Base-by-base conservation (phyloP, 2,797 vertebrate species). In the Naso thynnoides region DNA sequence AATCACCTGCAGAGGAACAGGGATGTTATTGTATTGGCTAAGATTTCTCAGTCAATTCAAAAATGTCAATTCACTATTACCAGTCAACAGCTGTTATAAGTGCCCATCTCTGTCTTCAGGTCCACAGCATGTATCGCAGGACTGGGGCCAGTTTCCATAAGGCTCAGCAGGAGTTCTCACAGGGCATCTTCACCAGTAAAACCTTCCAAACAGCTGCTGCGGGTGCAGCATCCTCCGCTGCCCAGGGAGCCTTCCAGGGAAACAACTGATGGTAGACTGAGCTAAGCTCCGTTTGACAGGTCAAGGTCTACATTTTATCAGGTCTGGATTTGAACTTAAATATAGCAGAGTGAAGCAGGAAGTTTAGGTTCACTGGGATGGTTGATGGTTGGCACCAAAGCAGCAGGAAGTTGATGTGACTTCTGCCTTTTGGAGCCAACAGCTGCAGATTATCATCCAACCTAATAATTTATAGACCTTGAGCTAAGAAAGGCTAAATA, bases 101-200 rank as follows among this genome's bases (percentile, higher is more conserved):
- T 33, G 8, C 8, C 1, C 9, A 18, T 16, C 16, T 19, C 18
- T 45, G 14, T 41, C 47, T 5, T 24, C 86, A 99, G 98, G 97
- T 98, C 45, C 98, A 99, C 45, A 93, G 96, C 61, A 82, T 96
- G 77, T 99, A 98, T 70, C 97, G 98, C 18, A 94, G 94, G 60
- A 97, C 97, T 0, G 97, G 97, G 5, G 98, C 98, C 88, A 99
- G 96, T 81, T 99, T 99, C 94, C 96, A 98, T 45, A 97, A 98
- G 85, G 98, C 98, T 0, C 97, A 99, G 89, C 96, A 98, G 75
- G 98, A 99, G 65, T 97, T 99, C 67, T 98, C 98, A n/a, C 96
- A 97, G 82, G 98, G 97, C 24, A 95, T 99, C 78, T 88, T 99
- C 78, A 95, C 91, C 89, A 99, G 83, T 88, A 94, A 96, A 65